Percentiles rank a stretch among this genome's conserved stretches.
Conservation (phyloP, 2,888 invertebrate genomes). For the Elysia crispata region DNA sequence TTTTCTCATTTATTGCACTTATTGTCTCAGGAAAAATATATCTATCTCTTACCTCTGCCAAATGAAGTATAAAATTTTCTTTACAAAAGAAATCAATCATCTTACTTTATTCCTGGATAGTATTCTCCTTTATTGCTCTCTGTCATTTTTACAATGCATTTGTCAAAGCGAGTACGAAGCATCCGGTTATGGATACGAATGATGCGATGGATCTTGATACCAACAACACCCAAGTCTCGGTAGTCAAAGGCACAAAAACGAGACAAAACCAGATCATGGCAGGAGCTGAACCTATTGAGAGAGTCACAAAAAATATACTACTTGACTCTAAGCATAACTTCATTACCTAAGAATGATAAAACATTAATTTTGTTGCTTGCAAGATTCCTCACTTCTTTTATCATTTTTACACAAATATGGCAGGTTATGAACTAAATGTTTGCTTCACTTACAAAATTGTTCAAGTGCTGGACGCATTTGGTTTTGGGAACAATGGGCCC, state of each 20-base stretch:
- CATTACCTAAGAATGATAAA: no score
- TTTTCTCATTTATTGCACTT: no score
- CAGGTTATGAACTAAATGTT: no score
- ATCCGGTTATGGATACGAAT: conserved; percentile 75
- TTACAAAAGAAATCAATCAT: conserved; percentile 44
- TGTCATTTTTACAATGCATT: conserved; percentile 66
- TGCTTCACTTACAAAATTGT: no score
- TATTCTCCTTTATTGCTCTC: conserved; percentile 71
- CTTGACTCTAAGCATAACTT: no score
- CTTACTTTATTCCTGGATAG: conserved; percentile 65
- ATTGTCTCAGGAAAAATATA: no score
- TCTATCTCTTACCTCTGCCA: not conserved
- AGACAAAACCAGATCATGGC: conserved; percentile 76
- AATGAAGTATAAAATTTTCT: not conserved
- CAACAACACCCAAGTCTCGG: conserved; percentile 68
- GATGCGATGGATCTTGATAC: conserved; percentile 73
- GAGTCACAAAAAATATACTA: not conserved
- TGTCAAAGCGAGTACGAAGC: conserved; percentile 73
- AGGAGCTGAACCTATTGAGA: conserved; percentile 74
- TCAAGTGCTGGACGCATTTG: no score
- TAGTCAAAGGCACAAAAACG: conserved; percentile 77
- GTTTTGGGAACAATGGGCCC: no score
- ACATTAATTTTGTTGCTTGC: no score
- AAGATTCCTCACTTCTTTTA: no score
- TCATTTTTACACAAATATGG: no score